A percentile compares a stretch with the other conserved stretches of the same genome.
These are phyloP conservation scores for Apogon talboti DNA, from an alignment of 2,797 vertebrate genomes.

Conservation along the genomic window DNA sequence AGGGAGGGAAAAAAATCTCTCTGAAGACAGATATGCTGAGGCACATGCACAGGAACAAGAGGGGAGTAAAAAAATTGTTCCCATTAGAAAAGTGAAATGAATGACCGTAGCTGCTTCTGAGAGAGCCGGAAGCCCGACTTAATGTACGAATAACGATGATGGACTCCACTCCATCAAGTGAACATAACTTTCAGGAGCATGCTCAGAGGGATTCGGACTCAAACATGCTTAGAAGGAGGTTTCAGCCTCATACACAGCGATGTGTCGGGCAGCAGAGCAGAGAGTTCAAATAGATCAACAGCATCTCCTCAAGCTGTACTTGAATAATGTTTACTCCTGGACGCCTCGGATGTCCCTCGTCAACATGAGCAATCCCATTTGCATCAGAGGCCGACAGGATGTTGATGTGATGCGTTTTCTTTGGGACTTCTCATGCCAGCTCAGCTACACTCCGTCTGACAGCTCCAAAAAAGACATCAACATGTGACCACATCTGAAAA, in stretches of 20 bases:
- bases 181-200: conserved; percentile 9
- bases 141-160: conserved; percentile 59
- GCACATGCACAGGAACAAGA: conserved; percentile 17
- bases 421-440: conserved; percentile 15
- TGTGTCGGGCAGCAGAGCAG: conserved; percentile 1
- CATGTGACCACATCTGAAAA: background rate
- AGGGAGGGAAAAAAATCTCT: conserved; percentile 25
- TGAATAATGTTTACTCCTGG: conserved; percentile 39
- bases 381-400: conserved; percentile 23
- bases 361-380: conserved; percentile 10
- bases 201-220: conserved; percentile 14
- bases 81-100: conserved; percentile 30
- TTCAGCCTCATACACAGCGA: background rate
- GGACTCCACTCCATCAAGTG: conserved; percentile 39
- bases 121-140: conserved; percentile 23
- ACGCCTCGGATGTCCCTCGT: conserved; percentile 15
- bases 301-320: conserved; percentile 1
- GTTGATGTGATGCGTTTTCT: conserved; percentile 44
- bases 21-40: conserved; percentile 25
- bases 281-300: conserved; percentile 6
- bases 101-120: conserved; percentile 35
- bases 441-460: conserved; percentile 29
- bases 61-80: conserved; percentile 25
- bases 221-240: conserved; percentile 16
- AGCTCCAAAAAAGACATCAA: conserved; percentile 48